Conservation (phyloP, 1,140 invertebrate species). For the Saccostrea cuccullata region DNA sequence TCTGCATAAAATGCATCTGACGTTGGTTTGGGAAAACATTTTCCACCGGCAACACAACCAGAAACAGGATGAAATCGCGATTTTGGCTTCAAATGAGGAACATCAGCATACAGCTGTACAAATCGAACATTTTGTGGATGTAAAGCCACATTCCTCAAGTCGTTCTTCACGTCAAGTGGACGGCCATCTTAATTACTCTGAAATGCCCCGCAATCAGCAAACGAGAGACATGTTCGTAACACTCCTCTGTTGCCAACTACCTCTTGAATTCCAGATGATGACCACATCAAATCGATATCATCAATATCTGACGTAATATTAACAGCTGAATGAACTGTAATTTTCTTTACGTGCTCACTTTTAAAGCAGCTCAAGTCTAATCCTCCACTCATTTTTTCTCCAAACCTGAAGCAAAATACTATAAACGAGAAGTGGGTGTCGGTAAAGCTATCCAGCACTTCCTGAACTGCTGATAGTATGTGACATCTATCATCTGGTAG, state of each 20-base stretch:
- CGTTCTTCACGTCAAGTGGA: neutral
- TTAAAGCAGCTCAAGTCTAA: neutral
- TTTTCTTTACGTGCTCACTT: neutral
- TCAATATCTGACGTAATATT: neutral
- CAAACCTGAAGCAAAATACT: neutral
- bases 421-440: neutral
- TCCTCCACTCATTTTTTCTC: neutral
- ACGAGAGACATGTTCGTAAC: neutral
- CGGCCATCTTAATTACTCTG: conserved; percentile 42
- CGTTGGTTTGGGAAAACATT: neutral
- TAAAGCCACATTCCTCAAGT: neutral
- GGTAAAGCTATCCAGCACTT: neutral
- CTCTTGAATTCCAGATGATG: neutral
- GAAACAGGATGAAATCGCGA: neutral
- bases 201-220: conserved; percentile 41
- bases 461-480: neutral
- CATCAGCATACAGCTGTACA: neutral
- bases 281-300: neutral
- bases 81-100: too few relatives aligned
- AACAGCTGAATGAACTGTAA: neutral
- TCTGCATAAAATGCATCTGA: neutral
- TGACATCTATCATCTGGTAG: neutral
- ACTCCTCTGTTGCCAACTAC: neutral
- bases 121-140: neutral
- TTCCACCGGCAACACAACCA: neutral